Conservation (phyloP, 2,888 invertebrate species). For the Anticlea derivata region DNA sequence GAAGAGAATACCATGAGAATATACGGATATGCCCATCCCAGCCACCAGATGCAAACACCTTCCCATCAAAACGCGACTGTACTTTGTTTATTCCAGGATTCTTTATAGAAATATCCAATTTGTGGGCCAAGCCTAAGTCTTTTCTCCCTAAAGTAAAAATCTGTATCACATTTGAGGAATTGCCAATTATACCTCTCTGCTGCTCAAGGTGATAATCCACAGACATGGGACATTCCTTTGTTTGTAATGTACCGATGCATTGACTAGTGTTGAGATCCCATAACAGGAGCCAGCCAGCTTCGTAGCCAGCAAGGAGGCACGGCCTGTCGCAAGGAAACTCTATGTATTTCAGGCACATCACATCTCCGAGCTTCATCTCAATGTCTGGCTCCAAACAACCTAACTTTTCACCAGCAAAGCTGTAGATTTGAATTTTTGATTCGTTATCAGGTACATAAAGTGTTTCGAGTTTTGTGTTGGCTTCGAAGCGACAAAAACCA, state of each 20-base stretch:
- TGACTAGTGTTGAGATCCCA: slow-evolving; percentile 88
- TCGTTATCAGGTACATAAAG: slow-evolving; percentile 87
- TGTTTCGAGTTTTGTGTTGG: slow-evolving; percentile 84
- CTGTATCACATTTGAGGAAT: slow-evolving; percentile 85
- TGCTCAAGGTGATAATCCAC: slow-evolving; percentile 87
- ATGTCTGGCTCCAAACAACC: slow-evolving; percentile 67
- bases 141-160: slow-evolving; percentile 83
- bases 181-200: slow-evolving; percentile 87
- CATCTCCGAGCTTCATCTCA: slow-evolving; percentile 81
- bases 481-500: slow-evolving; percentile 88
- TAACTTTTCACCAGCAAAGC: slow-evolving; percentile 72
- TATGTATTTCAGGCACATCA: slow-evolving; percentile 85
- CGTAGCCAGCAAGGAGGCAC: slow-evolving; percentile 88
- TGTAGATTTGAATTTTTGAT: slow-evolving; percentile 79
- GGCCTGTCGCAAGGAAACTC: slow-evolving; percentile 76
- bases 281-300: slow-evolving; percentile 88
- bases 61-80: slow-evolving; percentile 87
- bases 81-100: slow-evolving; percentile 89
- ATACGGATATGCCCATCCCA: slow-evolving; percentile 91
- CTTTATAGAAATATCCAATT: slow-evolving; percentile 86
- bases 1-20: slow-evolving; percentile 90
- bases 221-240: slow-evolving; percentile 87
- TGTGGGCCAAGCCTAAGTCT: slow-evolving; percentile 81
- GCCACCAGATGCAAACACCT: slow-evolving; percentile 89
- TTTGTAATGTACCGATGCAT: slow-evolving; percentile 81